Conservation (phyloP, 2,797 vertebrate genomes). For the Cynopterus sphinx region DNA sequence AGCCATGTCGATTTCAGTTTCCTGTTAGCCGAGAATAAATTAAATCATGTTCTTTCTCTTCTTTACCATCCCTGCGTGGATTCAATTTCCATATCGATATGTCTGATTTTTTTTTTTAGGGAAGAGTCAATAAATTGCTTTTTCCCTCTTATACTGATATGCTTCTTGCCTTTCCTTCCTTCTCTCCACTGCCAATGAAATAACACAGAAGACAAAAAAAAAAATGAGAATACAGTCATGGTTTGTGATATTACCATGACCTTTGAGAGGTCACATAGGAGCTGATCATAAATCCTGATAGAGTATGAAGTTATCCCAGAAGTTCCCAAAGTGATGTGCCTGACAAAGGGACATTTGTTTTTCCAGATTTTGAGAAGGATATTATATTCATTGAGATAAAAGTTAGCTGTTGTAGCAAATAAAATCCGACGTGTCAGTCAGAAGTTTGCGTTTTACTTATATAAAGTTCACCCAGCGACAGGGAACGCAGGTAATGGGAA, state of each 20-base stretch:
- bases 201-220: background rate
- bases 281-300: background rate
- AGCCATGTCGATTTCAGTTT: constrained; percentile 70
- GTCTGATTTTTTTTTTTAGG: constrained; percentile 8
- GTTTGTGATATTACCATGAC: background rate
- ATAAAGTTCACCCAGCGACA: background rate
- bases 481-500: background rate
- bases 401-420: background rate
- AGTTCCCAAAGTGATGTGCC: background rate
- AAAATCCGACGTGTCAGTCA: background rate
- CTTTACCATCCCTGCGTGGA: constrained; percentile 69
- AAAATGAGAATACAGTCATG: background rate
- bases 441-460: background rate
- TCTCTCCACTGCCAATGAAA: background rate
- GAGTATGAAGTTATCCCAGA: background rate
- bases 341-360: background rate
- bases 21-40: constrained; percentile 70
- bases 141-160: constrained; percentile 11
- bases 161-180: background rate
- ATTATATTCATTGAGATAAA: background rate
- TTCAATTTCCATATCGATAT: constrained; percentile 76
- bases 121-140: constrained; percentile 68
- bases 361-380: background rate
- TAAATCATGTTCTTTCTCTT: constrained; percentile 69
- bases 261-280: background rate